Conservation (phyloP, 2,113 vertebrate genomes). For the Ochotona princeps region DNA sequence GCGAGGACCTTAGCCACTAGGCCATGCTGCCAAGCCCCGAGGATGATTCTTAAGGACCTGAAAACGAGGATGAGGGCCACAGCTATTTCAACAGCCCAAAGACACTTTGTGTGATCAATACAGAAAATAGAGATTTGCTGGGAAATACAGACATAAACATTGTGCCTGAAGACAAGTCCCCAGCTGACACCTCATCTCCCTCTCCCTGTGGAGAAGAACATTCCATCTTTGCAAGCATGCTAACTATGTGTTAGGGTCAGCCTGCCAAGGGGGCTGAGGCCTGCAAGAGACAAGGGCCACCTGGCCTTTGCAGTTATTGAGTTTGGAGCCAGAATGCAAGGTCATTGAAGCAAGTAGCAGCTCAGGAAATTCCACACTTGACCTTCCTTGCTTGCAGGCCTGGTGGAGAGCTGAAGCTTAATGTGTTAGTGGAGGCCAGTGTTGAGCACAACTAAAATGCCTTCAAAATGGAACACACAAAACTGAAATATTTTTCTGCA, state of each 20-base stretch:
- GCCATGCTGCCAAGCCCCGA: too few relatives aligned
- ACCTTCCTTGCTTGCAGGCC: slow-evolving; percentile 83
- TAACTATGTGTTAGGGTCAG: slow-evolving; percentile 83
- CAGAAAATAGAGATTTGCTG: slow-evolving; percentile 75
- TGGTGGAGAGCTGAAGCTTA: slow-evolving; percentile 58
- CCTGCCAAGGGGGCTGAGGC: slow-evolving; percentile 88
- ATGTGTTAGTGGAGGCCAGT: slow-evolving; percentile 83
- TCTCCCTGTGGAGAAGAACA: slow-evolving; percentile 69
- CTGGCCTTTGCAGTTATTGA: slow-evolving; percentile 91
- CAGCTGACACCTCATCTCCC: slow-evolving; percentile 93
- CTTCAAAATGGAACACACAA: slow-evolving; percentile 88
- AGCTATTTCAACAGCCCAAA: slow-evolving; percentile 87
- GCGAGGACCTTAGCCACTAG: too few relatives aligned
- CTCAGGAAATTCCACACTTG: slow-evolving; percentile 93
- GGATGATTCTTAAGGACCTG: slow-evolving; percentile 92
- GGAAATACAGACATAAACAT: slow-evolving; percentile 88
- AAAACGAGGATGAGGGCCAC: slow-evolving; percentile 89
- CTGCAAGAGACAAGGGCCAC: slow-evolving; percentile 85
- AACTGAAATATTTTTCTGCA: slow-evolving; percentile 93
- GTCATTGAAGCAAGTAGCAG: slow-evolving; percentile 86
- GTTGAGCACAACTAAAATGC: slow-evolving; percentile 81
- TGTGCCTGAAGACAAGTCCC: slow-evolving; percentile 91
- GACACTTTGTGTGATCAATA: slow-evolving; percentile 84
- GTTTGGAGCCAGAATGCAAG: slow-evolving; percentile 91
- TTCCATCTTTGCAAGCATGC: slow-evolving; percentile 79